Percentiles rank a stretch among this genome's conserved stretches.
These are phyloP conservation scores for Drosophila varians DNA, from an alignment of 1,140 invertebrate genomes.

Conservation along the genomic window DNA sequence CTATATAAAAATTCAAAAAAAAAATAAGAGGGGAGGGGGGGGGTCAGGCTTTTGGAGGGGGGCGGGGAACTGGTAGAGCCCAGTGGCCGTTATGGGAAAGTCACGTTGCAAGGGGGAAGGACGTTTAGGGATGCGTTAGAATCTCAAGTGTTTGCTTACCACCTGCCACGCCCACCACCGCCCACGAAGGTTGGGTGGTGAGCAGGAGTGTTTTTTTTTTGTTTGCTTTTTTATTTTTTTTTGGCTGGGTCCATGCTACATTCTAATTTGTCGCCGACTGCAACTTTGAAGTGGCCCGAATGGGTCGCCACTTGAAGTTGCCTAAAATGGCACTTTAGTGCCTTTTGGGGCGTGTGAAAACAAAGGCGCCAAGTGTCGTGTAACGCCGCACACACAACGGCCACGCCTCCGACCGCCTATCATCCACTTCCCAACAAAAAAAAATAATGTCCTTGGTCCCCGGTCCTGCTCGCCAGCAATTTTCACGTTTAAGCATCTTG, in stretches of 20 bases:
- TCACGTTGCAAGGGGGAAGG: conserved; percentile 14
- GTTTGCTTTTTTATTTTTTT: too few species aligned
- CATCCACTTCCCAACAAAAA: not conserved
- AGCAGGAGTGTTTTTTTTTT: not conserved
- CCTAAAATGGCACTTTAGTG: conserved; percentile 83
- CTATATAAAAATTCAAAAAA: not conserved
- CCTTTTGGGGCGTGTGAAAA: conserved; percentile 82
- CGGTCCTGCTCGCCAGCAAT: conserved; percentile 30
- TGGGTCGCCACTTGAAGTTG: conserved; percentile 68
- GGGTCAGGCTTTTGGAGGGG: too few species aligned
- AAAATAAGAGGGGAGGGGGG: conserved; percentile 2
- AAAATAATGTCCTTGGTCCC: conserved; percentile 11
- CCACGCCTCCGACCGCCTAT: not conserved
- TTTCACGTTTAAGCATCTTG: conserved; percentile 74
- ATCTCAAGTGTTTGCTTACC: conserved; percentile 60
- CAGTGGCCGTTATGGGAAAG: conserved; percentile 69
- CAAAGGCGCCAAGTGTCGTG: conserved; percentile 78
- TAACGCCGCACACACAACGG: conserved; percentile 20
- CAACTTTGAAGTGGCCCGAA: conserved; percentile 60
- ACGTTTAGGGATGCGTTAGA: conserved; percentile 69
- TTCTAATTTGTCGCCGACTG: conserved; percentile 80
- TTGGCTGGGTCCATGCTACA: conserved; percentile 42
- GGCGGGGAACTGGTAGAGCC: too few species aligned
- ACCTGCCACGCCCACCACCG: conserved; percentile 43
- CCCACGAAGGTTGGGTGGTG: not conserved